Percentiles rank a stretch among this genome's conserved stretches.
These are phyloP conservation scores for Herpailurus yagouaroundi DNA, from an alignment of 2,113 vertebrate species.

Conservation along the genomic window DNA sequence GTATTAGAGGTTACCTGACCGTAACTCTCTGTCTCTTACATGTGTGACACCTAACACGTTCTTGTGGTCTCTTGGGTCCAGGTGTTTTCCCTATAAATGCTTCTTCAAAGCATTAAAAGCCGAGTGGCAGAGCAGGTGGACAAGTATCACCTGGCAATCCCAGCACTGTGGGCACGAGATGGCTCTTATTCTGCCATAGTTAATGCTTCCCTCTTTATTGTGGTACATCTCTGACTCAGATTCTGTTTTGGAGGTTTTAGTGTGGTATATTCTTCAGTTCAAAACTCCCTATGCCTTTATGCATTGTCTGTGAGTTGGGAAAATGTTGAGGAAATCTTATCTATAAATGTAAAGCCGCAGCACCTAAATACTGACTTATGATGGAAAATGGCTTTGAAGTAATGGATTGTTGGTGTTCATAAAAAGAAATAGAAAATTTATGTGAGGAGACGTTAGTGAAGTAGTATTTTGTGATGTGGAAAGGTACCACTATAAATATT, in stretches of 20 bases:
- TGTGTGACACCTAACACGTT: not conserved
- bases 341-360: not conserved
- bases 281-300: conserved; percentile 6
- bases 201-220: not conserved
- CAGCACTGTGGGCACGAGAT: not conserved
- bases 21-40: not conserved
- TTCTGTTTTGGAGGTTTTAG: not conserved
- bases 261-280: not conserved
- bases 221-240: not conserved
- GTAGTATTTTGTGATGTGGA: not conserved
- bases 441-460: not conserved
- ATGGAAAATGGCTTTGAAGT: not conserved
- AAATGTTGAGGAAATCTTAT: not conserved
- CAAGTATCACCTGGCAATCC: not conserved
- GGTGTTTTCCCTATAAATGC: conserved; percentile 6
- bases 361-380: not conserved
- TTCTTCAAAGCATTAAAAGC: not conserved
- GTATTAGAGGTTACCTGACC: not conserved
- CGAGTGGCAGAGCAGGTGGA: not conserved
- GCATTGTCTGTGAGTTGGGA: conserved; percentile 16
- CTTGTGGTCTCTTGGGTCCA: conserved; percentile 14
- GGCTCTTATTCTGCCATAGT: not conserved
- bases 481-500: not conserved
- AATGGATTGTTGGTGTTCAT: not conserved
- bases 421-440: not conserved